Percentiles rank a stretch among this genome's conserved stretches.
Conservation (phyloP, 1,140 invertebrate genomes). For the Dreissena rostriformis region DNA sequence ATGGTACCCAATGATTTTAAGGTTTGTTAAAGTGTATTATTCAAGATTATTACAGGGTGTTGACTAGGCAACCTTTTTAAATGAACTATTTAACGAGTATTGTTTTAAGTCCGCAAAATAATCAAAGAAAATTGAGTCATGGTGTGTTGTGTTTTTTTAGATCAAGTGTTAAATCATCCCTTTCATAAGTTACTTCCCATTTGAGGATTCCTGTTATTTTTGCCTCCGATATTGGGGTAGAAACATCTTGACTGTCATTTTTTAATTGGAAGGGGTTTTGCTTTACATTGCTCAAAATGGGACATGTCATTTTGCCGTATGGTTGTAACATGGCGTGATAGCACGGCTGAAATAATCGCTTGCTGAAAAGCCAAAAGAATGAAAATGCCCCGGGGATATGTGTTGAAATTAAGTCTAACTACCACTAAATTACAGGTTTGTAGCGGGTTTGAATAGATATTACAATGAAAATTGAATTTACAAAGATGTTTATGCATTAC, state of each 20-base stretch:
- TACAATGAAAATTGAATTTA: neutral
- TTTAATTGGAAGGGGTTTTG: neutral
- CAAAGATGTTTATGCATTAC: too few relatives aligned
- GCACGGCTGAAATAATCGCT: neutral
- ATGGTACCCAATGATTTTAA: too few relatives aligned
- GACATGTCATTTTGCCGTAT: neutral
- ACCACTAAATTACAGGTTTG: neutral
- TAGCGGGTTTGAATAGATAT: neutral
- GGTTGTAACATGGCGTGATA: neutral
- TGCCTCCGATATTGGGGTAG: neutral
- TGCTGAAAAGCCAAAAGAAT: neutral
- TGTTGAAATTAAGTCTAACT: neutral
- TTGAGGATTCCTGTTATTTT: too few relatives aligned
- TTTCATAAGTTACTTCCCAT: too few relatives aligned
- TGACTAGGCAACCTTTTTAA: too few relatives aligned
- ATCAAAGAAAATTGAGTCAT: too few relatives aligned
- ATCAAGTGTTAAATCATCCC: too few relatives aligned
- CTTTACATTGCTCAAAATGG: neutral
- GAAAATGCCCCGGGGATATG: neutral
- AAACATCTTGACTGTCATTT: slow-evolving; percentile 5
- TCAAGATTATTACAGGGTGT: too few relatives aligned
- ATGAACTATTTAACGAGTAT: too few relatives aligned
- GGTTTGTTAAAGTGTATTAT: too few relatives aligned
- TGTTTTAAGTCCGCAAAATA: too few relatives aligned
- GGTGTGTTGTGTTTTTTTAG: too few relatives aligned